Percentiles rank a stretch among this genome's conserved stretches.
Conservation (phyloP, 2,888 invertebrate species). For the Philonicus albiceps region DNA sequence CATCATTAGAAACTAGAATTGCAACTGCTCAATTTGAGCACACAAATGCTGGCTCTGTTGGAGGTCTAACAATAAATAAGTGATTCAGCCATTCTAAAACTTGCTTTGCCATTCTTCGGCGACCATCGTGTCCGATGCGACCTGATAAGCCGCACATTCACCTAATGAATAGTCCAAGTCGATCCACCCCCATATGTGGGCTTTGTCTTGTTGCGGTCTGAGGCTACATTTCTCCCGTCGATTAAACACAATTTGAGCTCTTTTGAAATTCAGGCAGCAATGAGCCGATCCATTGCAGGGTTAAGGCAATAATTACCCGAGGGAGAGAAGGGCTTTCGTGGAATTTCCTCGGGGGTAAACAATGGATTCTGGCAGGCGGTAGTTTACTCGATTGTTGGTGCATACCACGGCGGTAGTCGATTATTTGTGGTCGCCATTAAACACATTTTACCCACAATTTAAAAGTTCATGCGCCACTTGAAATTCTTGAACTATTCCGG, state of each 20-base stretch:
- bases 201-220: not conserved
- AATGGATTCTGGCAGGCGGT: not conserved
- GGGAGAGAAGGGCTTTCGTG: not conserved
- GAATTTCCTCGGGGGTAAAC: conserved; percentile 20
- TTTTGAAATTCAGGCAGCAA: conserved; percentile 19
- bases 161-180: not conserved
- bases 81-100: not conserved
- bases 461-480: conserved; percentile 29
- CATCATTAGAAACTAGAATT: not conserved
- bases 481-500: not conserved
- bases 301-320: not conserved
- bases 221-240: not conserved
- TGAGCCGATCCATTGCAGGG: not conserved
- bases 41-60: not conserved
- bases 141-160: not conserved
- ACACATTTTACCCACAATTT: conserved; percentile 36
- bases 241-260: conserved; percentile 31
- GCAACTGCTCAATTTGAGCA: not conserved
- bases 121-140: not conserved
- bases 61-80: not conserved
- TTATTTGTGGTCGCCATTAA: conserved; percentile 31
- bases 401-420: not conserved
- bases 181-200: not conserved
- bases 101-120: not conserved
- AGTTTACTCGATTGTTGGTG: conserved; percentile 27